These are phyloP conservation scores for Fulmarus glacialis DNA, from an alignment of 2,113 vertebrate genomes.

Conservation along the genomic window DNA sequence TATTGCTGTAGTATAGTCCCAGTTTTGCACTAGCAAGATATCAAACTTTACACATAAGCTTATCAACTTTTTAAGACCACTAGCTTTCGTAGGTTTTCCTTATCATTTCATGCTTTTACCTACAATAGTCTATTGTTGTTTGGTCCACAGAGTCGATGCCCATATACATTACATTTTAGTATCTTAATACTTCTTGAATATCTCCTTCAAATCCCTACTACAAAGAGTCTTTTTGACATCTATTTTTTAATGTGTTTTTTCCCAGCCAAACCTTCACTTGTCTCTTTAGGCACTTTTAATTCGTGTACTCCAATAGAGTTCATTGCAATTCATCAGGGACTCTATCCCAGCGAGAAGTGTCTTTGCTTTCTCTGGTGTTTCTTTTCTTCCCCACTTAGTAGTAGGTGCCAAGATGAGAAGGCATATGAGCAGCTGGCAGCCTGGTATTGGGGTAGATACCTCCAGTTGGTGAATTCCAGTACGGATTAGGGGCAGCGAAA, in stretches of 20 bases:
- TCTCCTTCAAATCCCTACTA: constrained; percentile 49
- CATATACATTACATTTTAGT: constrained; percentile 56
- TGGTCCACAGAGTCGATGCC: constrained; percentile 62
- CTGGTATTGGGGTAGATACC: constrained; percentile 85
- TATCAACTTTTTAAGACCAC: constrained; percentile 53
- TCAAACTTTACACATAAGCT: constrained; percentile 55
- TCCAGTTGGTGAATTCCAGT: constrained; percentile 89
- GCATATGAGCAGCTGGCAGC: constrained; percentile 86
- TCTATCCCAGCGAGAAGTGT: constrained; percentile 20
- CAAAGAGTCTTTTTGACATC: constrained; percentile 56
- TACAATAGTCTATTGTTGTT: constrained; percentile 64
- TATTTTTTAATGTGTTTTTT: neutral
- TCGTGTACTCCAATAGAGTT: constrained; percentile 59
- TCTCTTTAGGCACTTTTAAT: constrained; percentile 75
- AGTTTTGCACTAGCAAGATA: constrained; percentile 48
- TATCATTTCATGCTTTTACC: constrained; percentile 49
- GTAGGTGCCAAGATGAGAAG: constrained; percentile 88
- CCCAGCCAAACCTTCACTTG: constrained; percentile 27
- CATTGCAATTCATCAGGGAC: constrained; percentile 1
- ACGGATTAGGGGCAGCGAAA: constrained; percentile 83
- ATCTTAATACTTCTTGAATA: constrained; percentile 64
- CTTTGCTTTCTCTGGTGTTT: neutral
- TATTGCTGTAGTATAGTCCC: constrained; percentile 66
- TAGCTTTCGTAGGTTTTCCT: constrained; percentile 48
- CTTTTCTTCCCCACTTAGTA: constrained; percentile 72